Evolutionary conservation across 1,140 invertebrate genomes (phyloP).

Genomic region (Micrasema longulum): DNA sequence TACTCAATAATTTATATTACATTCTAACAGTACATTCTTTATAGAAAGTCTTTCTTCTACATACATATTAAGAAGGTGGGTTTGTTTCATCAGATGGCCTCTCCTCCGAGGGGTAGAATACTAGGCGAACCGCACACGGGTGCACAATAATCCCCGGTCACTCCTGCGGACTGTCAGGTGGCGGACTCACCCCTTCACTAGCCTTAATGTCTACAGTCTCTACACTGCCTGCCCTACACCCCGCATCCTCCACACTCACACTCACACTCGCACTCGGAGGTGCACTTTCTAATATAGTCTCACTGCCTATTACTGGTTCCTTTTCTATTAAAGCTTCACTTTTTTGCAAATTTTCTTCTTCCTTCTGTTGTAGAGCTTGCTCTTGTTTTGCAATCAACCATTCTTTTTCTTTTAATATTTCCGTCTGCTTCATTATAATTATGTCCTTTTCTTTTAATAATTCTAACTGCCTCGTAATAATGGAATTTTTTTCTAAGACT

Average conservation of each 20-base stretch:
- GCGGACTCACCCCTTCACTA: conserved; percentile 17
- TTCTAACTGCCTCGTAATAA: conserved; percentile 41
- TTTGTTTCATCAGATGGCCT: conserved; percentile 46
- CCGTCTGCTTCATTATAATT: conserved; percentile 21
- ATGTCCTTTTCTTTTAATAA: conserved; percentile 51
- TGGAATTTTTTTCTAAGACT: conserved; percentile 44
- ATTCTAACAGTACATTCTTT: conserved; percentile 47
- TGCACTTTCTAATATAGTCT: conserved; percentile 10
- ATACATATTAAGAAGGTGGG: conserved; percentile 53
- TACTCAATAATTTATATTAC: conserved; percentile 46
- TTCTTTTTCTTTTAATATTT: conserved; percentile 45
- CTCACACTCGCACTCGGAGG: background rate
- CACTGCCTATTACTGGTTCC: background rate
- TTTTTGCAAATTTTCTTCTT: conserved; percentile 14
- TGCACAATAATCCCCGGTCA: conserved; percentile 9
- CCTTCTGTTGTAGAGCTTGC: conserved; percentile 34
- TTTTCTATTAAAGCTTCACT: conserved; percentile 35
- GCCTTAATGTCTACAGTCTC: conserved; percentile 10
- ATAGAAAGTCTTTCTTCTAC: conserved; percentile 49
- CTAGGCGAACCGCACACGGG: conserved; percentile 19
- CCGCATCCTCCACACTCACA: conserved; percentile 33
- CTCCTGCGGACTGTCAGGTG: conserved; percentile 18
- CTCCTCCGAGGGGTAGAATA: conserved; percentile 31
- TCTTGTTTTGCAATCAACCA: conserved; percentile 37
- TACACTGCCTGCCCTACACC: conserved; percentile 8